Evolutionary conservation across 2,113 vertebrate species (phyloP).

Genomic region (Eonycteris spelaea): DNA sequence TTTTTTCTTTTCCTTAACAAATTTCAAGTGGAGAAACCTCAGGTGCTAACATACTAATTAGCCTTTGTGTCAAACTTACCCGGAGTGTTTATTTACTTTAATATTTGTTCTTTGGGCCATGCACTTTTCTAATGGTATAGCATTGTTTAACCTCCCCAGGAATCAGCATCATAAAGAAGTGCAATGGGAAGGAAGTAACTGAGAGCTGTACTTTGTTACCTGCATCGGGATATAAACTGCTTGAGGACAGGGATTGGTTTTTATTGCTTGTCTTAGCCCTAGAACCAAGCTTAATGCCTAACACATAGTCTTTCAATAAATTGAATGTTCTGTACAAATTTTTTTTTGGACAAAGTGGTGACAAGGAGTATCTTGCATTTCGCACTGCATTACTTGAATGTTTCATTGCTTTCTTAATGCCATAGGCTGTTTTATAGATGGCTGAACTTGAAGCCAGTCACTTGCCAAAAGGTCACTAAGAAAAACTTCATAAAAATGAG

Average conservation of each 20-base stretch:
- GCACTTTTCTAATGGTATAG: background rate
- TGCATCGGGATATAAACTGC: background rate
- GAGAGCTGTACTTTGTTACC: background rate
- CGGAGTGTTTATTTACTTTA: background rate
- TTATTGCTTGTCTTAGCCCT: background rate
- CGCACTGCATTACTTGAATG: background rate
- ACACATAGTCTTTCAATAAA: background rate
- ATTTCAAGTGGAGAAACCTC: background rate
- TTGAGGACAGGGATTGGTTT: background rate
- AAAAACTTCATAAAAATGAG: background rate
- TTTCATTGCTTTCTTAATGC: background rate
- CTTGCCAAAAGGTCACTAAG: background rate
- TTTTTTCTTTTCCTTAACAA: conserved; percentile 5
- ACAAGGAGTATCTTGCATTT: background rate
- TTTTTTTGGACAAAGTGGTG: background rate
- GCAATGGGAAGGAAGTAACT: background rate
- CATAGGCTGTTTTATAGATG: background rate
- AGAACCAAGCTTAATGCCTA: background rate
- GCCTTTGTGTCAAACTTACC: background rate
- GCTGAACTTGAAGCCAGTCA: background rate
- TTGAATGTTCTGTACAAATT: background rate
- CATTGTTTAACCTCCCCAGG: background rate
- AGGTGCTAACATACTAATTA: background rate
- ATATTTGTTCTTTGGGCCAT: background rate
- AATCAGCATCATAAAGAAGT: background rate